Evolutionary conservation across 2,888 invertebrate species (phyloP).

Genomic region (Eutolmus rufibarbis): DNA sequence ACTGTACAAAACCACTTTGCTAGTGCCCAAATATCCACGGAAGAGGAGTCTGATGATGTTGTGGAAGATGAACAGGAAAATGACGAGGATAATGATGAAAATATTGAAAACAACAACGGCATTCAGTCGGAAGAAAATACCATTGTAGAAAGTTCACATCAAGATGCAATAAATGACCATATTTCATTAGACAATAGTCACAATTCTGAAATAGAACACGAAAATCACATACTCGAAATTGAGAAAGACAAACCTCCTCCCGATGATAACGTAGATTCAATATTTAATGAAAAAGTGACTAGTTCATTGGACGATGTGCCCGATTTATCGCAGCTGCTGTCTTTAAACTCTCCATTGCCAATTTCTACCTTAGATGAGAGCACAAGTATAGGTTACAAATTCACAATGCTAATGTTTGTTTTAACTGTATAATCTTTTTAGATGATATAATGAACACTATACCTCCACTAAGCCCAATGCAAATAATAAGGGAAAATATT

Average conservation of each 20-base stretch:
- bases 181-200: background rate
- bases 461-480: constrained; percentile 69
- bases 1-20: constrained; percentile 54
- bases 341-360: constrained; percentile 46
- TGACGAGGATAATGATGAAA: constrained; percentile 59
- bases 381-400: constrained; percentile 39
- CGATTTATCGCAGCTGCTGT: constrained; percentile 46
- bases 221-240: background rate
- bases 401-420: background rate
- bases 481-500: constrained; percentile 68
- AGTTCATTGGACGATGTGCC: constrained; percentile 40
- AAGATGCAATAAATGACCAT: background rate
- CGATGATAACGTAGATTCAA: background rate
- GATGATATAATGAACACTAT: constrained; percentile 56
- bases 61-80: constrained; percentile 41
- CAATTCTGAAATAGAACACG: background rate
- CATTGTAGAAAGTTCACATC: background rate
- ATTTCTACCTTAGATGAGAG: constrained; percentile 46
- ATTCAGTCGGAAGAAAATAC: background rate
- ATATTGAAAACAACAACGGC: constrained; percentile 53
- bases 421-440: constrained; percentile 42
- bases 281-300: constrained; percentile 1
- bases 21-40: constrained; percentile 45
- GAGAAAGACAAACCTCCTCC: background rate
- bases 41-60: constrained; percentile 40